phyloP scores from a whole-genome alignment of 2,113 vertebrate species.

The Ictidomys tridecemlineatus region DNA sequence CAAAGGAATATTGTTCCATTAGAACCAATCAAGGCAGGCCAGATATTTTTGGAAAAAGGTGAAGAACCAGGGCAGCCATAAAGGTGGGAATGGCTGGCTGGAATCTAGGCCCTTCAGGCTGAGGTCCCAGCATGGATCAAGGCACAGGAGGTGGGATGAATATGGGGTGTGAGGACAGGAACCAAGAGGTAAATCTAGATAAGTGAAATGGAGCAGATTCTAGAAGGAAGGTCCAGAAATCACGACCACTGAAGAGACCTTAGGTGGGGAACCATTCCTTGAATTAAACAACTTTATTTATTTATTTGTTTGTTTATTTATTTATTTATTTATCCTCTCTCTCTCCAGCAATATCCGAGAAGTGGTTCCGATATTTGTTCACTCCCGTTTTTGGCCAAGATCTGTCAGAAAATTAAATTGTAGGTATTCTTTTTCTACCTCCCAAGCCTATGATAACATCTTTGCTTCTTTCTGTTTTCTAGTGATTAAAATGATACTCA shows the following conservation, averaged over 20 bases:
- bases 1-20: neutral
- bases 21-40: no score
- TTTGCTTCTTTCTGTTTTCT: neutral
- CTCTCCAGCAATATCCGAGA: constrained; percentile 78
- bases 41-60: neutral
- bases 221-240: neutral
- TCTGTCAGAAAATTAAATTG: constrained; percentile 87
- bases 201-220: neutral
- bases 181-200: neutral
- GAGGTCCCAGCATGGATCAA: neutral
- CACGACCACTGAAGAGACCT: neutral
- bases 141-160: neutral
- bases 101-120: no score
- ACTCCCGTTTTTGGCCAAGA: constrained; percentile 85
- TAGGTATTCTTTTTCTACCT: constrained; percentile 81
- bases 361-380: constrained; percentile 81
- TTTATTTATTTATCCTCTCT: neutral
- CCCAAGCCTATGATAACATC: neutral
- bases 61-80: accelerated
- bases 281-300: neutral
- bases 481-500: neutral
- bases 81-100: no score
- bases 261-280: neutral
- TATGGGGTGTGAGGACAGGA: neutral
- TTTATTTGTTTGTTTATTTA: neutral